phyloP scores from a whole-genome alignment of 2,888 invertebrate genomes.

The Caenorhabditis sp. region DNA sequence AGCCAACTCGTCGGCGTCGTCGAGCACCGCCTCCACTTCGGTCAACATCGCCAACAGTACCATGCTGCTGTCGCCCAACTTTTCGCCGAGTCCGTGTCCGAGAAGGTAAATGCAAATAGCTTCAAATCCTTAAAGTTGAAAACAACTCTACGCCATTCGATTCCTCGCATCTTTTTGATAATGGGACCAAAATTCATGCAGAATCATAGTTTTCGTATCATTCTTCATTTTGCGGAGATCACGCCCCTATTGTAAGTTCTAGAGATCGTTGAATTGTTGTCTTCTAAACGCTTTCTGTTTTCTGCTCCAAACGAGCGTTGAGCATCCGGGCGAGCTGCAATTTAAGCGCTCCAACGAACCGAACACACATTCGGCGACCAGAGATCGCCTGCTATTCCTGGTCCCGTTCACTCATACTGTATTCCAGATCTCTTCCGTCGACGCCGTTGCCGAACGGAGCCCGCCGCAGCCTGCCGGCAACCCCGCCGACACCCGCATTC shows the following conservation, averaged over 20 bases:
- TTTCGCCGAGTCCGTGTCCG: constrained; percentile 36
- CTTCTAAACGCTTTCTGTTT: too few relatives aligned
- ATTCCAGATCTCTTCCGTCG: constrained; percentile 48
- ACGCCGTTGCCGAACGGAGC: constrained; percentile 51
- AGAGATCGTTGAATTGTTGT: too few relatives aligned
- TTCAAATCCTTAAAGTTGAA: too few relatives aligned
- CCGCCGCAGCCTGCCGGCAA: constrained; percentile 51
- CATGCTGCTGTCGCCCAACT: constrained; percentile 53
- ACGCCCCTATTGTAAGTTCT: too few relatives aligned
- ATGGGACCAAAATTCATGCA: too few relatives aligned
- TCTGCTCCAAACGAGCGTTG: too few relatives aligned
- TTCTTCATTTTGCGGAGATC: too few relatives aligned
- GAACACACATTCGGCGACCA: not conserved
- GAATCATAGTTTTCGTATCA: too few relatives aligned
- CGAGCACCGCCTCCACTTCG: constrained; percentile 22
- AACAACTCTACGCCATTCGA: too few relatives aligned
- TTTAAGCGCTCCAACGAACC: constrained; percentile 12
- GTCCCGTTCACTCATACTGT: not conserved
- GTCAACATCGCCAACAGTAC: constrained; percentile 13
- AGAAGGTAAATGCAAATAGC: constrained; percentile 47
- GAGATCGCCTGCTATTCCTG: not conserved
- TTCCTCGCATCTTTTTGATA: too few relatives aligned
- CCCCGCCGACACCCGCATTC: constrained; percentile 50
- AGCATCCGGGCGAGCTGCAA: constrained; percentile 3
- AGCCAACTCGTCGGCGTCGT: constrained; percentile 35